A percentile compares a stretch with the other conserved stretches of the same genome.
Evolutionary conservation across 2,888 invertebrate species (phyloP).

Genomic region (Lochmaea capreae): DNA sequence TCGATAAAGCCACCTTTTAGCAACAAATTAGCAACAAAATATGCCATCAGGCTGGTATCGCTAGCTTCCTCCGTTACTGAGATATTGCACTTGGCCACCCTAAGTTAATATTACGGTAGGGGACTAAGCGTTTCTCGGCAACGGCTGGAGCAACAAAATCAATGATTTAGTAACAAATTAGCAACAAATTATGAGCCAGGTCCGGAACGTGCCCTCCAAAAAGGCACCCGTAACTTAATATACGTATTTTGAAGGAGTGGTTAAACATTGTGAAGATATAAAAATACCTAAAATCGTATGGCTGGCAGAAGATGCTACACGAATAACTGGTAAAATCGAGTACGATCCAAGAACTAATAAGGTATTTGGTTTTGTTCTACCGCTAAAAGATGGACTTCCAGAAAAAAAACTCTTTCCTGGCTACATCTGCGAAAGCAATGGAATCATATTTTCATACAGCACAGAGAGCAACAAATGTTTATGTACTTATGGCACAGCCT

Average conservation of each 20-base stretch:
- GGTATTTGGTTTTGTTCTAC: conserved; percentile 47
- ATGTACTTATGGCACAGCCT: conserved; percentile 47
- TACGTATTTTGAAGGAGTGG: conserved; percentile 38
- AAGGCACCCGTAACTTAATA: too few relatives aligned
- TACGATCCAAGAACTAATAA: conserved; percentile 48
- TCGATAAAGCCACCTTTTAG: too few relatives aligned
- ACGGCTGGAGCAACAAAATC: too few relatives aligned
- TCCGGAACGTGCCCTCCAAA: too few relatives aligned
- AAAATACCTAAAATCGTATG: conserved; percentile 45
- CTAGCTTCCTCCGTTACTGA: too few relatives aligned
- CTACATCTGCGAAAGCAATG: conserved; percentile 44
- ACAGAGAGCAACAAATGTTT: conserved; percentile 32
- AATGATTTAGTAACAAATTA: too few relatives aligned
- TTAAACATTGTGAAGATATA: conserved; percentile 30
- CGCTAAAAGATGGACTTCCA: conserved; percentile 44
- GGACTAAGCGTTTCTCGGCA: too few relatives aligned
- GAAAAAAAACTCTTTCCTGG: conserved; percentile 37
- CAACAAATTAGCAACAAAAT: too few relatives aligned
- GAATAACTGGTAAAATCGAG: conserved; percentile 46
- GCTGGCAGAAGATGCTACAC: conserved; percentile 46
- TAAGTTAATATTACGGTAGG: too few relatives aligned
- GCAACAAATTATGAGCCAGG: too few relatives aligned
- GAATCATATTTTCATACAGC: conserved; percentile 40
- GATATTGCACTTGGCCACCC: too few relatives aligned
- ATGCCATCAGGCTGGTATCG: too few relatives aligned